Conservation (phyloP, 2,113 vertebrate genomes). For the Phalacrocorax aristotelis region DNA sequence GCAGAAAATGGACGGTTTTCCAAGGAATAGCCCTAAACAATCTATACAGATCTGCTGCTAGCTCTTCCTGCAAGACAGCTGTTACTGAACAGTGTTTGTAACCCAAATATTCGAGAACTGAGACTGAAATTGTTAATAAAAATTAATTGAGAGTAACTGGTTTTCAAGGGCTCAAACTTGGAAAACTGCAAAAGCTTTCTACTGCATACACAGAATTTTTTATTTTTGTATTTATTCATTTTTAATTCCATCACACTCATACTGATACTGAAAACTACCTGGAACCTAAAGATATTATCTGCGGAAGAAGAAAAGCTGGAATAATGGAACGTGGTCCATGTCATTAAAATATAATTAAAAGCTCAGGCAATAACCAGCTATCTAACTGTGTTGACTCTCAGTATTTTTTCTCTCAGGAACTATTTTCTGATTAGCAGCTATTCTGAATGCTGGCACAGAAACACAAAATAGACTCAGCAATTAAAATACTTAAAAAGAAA, state of each 20-base stretch:
- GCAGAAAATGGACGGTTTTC: neutral
- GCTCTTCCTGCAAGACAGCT: neutral
- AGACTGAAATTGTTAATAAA: neutral
- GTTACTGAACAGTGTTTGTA: neutral
- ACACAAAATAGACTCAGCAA: conserved; percentile 4
- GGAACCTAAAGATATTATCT: neutral
- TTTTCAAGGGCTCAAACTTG: neutral
- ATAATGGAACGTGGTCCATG: neutral
- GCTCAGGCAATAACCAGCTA: neutral
- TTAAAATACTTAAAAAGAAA: neutral
- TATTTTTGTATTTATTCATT: neutral
- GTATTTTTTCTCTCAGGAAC: conserved; percentile 23
- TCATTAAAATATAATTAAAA: conserved; percentile 36
- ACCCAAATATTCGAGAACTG: neutral
- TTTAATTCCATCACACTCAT: neutral
- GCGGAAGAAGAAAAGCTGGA: neutral
- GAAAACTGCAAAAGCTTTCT: neutral
- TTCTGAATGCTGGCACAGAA: neutral
- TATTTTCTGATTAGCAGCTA: conserved; percentile 1
- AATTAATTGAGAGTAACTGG: neutral
- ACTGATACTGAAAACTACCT: neutral
- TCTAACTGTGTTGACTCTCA: neutral
- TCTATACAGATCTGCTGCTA: neutral
- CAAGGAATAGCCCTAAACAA: neutral
- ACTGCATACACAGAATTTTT: neutral